phyloP scores from a whole-genome alignment of 1,140 invertebrate species.

The Drosophila nigrodunni region DNA sequence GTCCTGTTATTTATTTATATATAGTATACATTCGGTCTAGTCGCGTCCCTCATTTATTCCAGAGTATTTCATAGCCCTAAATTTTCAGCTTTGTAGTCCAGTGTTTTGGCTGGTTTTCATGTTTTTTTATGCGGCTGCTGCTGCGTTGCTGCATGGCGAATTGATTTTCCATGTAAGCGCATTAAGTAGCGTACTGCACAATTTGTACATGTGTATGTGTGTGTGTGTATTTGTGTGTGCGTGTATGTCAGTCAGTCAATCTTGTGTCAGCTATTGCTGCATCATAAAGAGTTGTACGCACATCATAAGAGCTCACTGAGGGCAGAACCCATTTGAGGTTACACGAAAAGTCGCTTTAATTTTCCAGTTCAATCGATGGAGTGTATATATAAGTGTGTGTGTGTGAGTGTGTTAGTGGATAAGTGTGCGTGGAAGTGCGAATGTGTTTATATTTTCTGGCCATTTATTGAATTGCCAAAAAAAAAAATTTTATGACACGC shows the following conservation, averaged over 20 bases:
- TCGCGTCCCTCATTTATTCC: not conserved
- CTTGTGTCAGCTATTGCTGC: constrained; percentile 67
- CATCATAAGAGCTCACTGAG: constrained; percentile 16
- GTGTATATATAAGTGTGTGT: constrained; percentile 7
- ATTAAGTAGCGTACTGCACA: constrained; percentile 62
- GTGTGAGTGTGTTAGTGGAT: not conserved
- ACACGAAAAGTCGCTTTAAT: constrained; percentile 74
- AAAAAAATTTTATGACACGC: constrained; percentile 1
- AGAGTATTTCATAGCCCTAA: not conserved
- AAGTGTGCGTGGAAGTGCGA: constrained; percentile 5
- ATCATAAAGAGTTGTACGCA: constrained; percentile 47
- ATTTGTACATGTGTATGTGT: constrained; percentile 32
- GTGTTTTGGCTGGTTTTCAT: constrained; percentile 5
- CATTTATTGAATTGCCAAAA: constrained; percentile 41
- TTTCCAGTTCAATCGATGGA: constrained; percentile 12
- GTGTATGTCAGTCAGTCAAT: constrained; percentile 17
- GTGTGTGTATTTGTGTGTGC: constrained; percentile 13
- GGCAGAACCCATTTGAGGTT: constrained; percentile 34
- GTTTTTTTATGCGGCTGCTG: constrained; percentile 15
- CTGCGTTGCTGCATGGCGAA: constrained; percentile 41
- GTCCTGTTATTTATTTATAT: too few relatives aligned
- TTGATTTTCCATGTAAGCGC: constrained; percentile 76
- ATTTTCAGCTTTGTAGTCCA: not conserved
- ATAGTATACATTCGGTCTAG: too few relatives aligned
- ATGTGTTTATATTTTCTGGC: constrained; percentile 13